These are phyloP conservation scores for Rhopilema esculentum DNA, from an alignment of 30 jellyfish, hydroid and myxozoan genomes.

Conservation along the genomic window DNA sequence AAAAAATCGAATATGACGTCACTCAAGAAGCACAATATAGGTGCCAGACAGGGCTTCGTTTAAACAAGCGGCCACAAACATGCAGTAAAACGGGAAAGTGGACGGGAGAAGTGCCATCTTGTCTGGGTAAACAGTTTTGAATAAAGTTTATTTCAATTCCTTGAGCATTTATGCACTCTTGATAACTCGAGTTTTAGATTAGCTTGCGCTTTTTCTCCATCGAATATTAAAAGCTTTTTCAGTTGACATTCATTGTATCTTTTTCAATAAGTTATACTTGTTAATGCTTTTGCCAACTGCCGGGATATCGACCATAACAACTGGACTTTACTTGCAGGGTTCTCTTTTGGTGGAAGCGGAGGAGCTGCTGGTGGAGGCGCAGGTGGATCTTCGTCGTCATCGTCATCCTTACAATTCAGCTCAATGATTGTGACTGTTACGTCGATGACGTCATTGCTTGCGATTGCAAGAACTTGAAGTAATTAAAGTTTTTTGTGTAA, in stretches of 20 bases:
- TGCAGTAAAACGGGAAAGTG: conserved; percentile 42
- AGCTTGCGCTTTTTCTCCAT: too few relatives aligned
- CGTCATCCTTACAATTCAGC: neutral
- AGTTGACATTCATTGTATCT: too few relatives aligned
- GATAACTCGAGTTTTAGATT: too few relatives aligned
- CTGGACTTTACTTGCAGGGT: neutral
- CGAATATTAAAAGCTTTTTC: too few relatives aligned
- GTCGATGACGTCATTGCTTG: neutral
- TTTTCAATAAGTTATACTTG: too few relatives aligned
- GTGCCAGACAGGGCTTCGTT: conserved; percentile 7
- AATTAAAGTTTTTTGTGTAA: too few relatives aligned
- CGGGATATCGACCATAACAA: neutral
- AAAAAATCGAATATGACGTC: conserved; percentile 47
- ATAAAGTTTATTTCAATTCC: neutral
- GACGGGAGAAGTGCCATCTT: conserved; percentile 47
- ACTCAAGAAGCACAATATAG: conserved; percentile 25
- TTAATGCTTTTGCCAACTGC: too few relatives aligned
- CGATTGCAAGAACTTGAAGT: neutral
- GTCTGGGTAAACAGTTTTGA: neutral
- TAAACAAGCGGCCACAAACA: conserved; percentile 16
- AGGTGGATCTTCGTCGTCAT: neutral
- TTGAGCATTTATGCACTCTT: neutral
- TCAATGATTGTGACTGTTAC: neutral
- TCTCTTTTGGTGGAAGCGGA: neutral
- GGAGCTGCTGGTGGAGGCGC: conserved; percentile 1